Percentiles rank a stretch among this genome's conserved stretches.
Evolutionary conservation across 2,113 vertebrate species (phyloP).

Genomic region (Osmerus mordax): DNA sequence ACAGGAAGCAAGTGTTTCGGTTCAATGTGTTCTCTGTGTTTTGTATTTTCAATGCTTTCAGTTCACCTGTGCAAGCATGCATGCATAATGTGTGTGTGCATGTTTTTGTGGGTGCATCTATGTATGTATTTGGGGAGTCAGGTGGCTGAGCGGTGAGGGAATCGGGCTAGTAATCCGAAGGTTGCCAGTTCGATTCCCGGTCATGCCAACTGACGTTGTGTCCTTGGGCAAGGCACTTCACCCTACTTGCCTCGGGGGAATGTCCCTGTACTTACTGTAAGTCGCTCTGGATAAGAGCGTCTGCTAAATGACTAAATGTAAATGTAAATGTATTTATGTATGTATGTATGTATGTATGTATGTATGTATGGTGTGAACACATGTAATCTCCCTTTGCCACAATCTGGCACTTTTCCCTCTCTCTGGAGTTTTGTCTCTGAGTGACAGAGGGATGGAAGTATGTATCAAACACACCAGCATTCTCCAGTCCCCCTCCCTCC

Average conservation of each 20-base stretch:
- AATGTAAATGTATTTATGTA: conserved; percentile 4
- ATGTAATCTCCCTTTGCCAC: conserved; percentile 23
- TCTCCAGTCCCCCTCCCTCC: not conserved
- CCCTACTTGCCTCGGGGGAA: no score
- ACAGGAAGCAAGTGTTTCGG: conserved; percentile 30
- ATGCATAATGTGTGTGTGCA: not conserved
- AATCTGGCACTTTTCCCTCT: conserved; percentile 53
- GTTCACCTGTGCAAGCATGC: conserved; percentile 9
- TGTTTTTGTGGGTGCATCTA: not conserved
- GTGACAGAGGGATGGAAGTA: conserved; percentile 12
- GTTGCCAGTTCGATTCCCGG: no score
- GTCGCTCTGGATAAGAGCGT: no score
- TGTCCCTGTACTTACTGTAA: no score
- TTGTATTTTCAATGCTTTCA: not conserved
- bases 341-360: not conserved
- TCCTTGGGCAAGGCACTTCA: no score
- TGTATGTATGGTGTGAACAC: not conserved
- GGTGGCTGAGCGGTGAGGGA: no score
- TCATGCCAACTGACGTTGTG: no score
- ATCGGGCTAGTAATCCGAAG: no score
- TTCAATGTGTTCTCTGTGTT: not conserved
- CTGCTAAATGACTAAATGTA: no score
- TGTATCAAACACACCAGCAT: conserved; percentile 11
- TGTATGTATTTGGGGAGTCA: no score
- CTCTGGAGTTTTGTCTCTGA: conserved; percentile 20